Percentiles rank a stretch among this genome's conserved stretches.
phyloP scores from a whole-genome alignment of 2,113 vertebrate species.

The Pangasianodon hypophthalmus region DNA sequence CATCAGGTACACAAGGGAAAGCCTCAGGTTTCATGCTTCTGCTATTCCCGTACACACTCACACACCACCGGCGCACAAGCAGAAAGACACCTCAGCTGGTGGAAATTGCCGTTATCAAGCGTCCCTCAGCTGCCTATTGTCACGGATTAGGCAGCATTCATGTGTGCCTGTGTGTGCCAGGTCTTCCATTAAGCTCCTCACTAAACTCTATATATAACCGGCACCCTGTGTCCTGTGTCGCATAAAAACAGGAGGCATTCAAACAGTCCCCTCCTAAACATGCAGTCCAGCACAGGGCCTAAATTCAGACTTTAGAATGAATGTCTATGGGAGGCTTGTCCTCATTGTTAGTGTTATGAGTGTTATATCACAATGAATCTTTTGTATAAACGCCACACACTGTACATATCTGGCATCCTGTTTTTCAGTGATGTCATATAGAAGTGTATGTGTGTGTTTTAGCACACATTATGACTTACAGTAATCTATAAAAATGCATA shows the following conservation, averaged over 20 bases:
- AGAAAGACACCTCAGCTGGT: slow-evolving; percentile 21
- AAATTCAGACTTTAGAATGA: slow-evolving; percentile 14
- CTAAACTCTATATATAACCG: slow-evolving; percentile 65
- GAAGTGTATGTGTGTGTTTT: not conserved
- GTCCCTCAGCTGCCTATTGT: slow-evolving; percentile 60
- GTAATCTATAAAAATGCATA: not conserved
- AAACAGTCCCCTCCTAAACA: slow-evolving; percentile 46
- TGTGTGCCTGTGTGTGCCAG: slow-evolving; percentile 45
- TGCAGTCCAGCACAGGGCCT: slow-evolving; percentile 3
- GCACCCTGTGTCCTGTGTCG: slow-evolving; percentile 66
- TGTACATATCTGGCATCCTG: not conserved
- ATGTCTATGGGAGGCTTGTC: not conserved
- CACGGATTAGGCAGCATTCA: slow-evolving; percentile 56
- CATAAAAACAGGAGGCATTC: slow-evolving; percentile 70
- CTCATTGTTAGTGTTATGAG: not conserved
- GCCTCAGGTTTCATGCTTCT: slow-evolving; percentile 47
- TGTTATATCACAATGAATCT: not conserved
- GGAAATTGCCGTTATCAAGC: slow-evolving; percentile 50
- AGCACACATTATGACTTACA: not conserved
- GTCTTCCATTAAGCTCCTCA: slow-evolving; percentile 52
- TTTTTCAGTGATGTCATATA: not conserved
- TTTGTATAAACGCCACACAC: slow-evolving; percentile 13
- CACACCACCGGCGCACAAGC: slow-evolving; percentile 8
- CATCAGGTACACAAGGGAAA: slow-evolving; percentile 39
- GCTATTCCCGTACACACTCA: slow-evolving; percentile 38